Conservation (phyloP, 2,888 invertebrate genomes). For the Aleiodes testaceus region DNA sequence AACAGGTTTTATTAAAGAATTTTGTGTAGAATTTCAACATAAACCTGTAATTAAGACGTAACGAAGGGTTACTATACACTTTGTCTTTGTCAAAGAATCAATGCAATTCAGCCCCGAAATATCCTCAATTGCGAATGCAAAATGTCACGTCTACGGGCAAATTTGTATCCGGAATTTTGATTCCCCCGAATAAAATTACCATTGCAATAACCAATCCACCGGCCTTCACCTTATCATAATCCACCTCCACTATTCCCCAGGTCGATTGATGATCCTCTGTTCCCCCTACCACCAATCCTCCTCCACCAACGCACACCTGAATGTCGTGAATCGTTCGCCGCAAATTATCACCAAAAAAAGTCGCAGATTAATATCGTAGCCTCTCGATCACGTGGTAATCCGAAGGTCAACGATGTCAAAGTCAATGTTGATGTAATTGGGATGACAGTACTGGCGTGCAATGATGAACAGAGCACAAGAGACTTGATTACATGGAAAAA, state of each 20-base stretch:
- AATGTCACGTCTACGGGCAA: slow-evolving; percentile 17
- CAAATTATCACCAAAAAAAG: neutral
- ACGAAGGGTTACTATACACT: too few relatives aligned
- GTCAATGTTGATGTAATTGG: slow-evolving; percentile 66
- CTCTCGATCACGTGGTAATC: slow-evolving; percentile 55
- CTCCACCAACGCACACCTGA: slow-evolving; percentile 33
- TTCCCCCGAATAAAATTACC: slow-evolving; percentile 1
- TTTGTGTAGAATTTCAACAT: too few relatives aligned
- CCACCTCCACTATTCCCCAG: slow-evolving; percentile 20
- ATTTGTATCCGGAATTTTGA: slow-evolving; percentile 14
- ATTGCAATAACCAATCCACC: neutral
- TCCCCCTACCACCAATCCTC: slow-evolving; percentile 29
- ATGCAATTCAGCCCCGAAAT: neutral
- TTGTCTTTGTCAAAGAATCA: neutral
- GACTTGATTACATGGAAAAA: slow-evolving; percentile 59
- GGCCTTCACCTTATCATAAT: slow-evolving; percentile 27
- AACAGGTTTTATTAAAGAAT: too few relatives aligned
- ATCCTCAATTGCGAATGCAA: slow-evolving; percentile 1
- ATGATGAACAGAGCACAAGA: neutral
- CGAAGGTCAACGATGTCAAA: slow-evolving; percentile 68
- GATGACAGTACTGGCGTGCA: slow-evolving; percentile 66
- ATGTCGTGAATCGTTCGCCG: slow-evolving; percentile 1
- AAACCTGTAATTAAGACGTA: too few relatives aligned
- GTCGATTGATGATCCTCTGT: slow-evolving; percentile 12
- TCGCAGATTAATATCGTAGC: slow-evolving; percentile 43